Percentiles rank a stretch among this genome's conserved stretches.
Evolutionary conservation across 1,140 invertebrate species (phyloP).

Genomic region (Capitella teleta): DNA sequence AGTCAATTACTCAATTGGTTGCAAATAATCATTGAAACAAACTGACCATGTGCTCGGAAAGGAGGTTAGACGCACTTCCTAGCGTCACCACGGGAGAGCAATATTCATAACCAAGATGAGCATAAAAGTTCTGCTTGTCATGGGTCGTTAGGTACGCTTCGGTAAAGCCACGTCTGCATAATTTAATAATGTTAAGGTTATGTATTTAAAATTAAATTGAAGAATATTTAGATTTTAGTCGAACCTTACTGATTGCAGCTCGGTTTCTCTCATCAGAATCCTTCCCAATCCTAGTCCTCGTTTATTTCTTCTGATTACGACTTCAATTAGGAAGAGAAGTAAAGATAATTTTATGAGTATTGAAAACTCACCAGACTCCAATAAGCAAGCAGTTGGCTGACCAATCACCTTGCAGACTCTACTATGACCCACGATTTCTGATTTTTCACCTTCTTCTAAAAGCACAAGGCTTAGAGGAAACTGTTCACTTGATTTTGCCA

Average conservation of each 20-base stretch:
- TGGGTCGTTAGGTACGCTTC: constrained; percentile 30
- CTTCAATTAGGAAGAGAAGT: constrained; percentile 3
- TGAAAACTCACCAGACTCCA: constrained; percentile 30
- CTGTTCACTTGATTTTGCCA: no score
- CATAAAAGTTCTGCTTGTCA: constrained; percentile 36
- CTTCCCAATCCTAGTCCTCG: constrained; percentile 24
- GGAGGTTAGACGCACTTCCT: constrained; percentile 20
- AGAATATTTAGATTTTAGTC: background rate
- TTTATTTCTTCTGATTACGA: constrained; percentile 8
- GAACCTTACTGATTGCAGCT: constrained; percentile 25
- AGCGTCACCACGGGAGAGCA: constrained; percentile 26
- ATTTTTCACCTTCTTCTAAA: no score
- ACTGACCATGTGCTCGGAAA: constrained; percentile 19
- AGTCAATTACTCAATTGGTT: background rate
- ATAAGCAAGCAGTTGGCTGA: constrained; percentile 21
- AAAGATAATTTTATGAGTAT: background rate
- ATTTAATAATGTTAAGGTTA: background rate
- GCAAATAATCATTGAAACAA: background rate
- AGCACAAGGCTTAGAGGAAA: no score
- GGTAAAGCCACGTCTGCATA: constrained; percentile 19
- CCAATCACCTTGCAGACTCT: constrained; percentile 24
- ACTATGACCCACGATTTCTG: constrained; percentile 27
- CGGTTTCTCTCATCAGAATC: constrained; percentile 27
- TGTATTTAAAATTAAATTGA: background rate
- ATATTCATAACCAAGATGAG: constrained; percentile 26